These are phyloP conservation scores for Rhineura floridana DNA, from an alignment of 2,113 vertebrate species.

Conservation along the genomic window DNA sequence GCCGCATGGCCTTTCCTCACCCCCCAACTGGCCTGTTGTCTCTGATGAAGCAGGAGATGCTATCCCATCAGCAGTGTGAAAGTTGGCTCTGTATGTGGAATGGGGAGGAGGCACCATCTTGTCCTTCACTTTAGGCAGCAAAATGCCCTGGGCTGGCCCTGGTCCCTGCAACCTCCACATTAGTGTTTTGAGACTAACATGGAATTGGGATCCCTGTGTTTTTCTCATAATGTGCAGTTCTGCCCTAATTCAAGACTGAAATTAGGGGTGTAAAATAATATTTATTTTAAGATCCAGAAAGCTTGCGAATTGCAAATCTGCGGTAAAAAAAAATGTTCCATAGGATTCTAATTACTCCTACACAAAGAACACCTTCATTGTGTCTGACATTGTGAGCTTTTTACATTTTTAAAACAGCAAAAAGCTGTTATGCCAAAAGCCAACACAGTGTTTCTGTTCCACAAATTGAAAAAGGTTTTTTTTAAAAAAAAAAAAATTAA, in stretches of 20 bases:
- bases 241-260: conserved; percentile 65
- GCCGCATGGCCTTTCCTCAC: no score
- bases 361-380: conserved; percentile 65
- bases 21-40: no score
- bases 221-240: conserved; percentile 38
- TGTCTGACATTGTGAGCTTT: conserved; percentile 62
- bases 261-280: conserved; percentile 57
- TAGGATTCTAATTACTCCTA: conserved; percentile 77
- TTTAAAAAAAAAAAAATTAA: no score
- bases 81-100: no score
- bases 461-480: conserved; percentile 45
- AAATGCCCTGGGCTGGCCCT: no score
- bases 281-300: conserved; percentile 75
- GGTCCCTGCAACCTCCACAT: background rate
- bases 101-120: no score
- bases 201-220: background rate
- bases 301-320: conserved; percentile 76
- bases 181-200: background rate
- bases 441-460: conserved; percentile 64
- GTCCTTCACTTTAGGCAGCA: no score
- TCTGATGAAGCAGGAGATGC: no score
- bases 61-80: no score
- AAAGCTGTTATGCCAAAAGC: conserved; percentile 60
- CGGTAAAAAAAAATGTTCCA: conserved; percentile 72
- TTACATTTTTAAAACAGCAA: conserved; percentile 65